A percentile compares a stretch with the other conserved stretches of the same genome.
These are phyloP conservation scores for Pandemis cinnamomeana DNA, from an alignment of 2,888 invertebrate species.

Conservation along the genomic window DNA sequence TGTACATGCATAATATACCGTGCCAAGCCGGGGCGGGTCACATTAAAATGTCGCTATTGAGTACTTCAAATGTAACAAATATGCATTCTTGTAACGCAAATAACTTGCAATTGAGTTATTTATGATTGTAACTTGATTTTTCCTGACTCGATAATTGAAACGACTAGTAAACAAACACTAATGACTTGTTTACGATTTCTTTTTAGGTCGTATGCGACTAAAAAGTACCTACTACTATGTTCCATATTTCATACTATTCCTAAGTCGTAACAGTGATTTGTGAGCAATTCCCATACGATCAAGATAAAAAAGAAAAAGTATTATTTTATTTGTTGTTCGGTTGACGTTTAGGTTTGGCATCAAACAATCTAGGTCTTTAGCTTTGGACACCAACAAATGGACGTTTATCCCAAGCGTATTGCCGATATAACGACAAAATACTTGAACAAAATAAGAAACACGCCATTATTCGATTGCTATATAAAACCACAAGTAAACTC, in stretches of 20 bases:
- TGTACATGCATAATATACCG: too few relatives aligned
- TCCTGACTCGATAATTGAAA: background rate
- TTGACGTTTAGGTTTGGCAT: background rate
- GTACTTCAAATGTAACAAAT: background rate
- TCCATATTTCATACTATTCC: background rate
- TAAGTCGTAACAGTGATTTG: conserved; percentile 11
- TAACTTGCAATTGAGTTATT: background rate
- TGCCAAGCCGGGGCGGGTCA: too few relatives aligned
- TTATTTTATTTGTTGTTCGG: conserved; percentile 6
- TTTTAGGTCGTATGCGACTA: background rate
- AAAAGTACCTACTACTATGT: background rate
- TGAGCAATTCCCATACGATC: conserved; percentile 6
- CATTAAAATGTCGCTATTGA: too few relatives aligned
- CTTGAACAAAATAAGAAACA: background rate
- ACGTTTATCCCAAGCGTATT: background rate
- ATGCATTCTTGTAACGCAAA: background rate
- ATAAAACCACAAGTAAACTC: conserved; percentile 18
- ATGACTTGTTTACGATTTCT: conserved; percentile 1
- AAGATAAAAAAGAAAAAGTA: conserved; percentile 1
- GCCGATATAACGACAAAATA: background rate
- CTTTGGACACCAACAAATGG: background rate
- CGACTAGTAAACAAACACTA: background rate
- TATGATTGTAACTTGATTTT: background rate
- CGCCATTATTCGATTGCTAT: conserved; percentile 7
- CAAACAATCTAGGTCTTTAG: background rate